Evolutionary conservation across 2,888 invertebrate species (phyloP).

Genomic region (Drosophila flavopinicola): DNA sequence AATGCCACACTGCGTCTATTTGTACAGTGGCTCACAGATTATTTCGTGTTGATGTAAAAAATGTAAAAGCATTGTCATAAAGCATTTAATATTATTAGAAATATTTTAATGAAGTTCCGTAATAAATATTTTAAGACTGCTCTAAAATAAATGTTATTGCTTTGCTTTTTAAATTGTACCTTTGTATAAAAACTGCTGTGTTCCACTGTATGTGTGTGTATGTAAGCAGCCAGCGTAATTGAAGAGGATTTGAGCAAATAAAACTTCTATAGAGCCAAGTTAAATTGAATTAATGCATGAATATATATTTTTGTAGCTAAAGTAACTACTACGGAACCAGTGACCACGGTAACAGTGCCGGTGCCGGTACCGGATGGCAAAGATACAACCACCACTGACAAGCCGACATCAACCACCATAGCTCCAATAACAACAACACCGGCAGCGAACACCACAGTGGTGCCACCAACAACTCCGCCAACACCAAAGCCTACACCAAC

Average conservation of each 20-base stretch:
- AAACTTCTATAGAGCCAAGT: conserved; percentile 30
- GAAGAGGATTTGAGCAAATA: conserved; percentile 39
- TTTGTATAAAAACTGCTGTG: too few relatives aligned
- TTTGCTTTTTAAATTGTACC: too few relatives aligned
- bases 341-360: conserved; percentile 23
- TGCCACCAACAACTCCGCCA: conserved; percentile 6
- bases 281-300: conserved; percentile 18
- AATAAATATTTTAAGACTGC: too few relatives aligned
- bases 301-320: conserved; percentile 8
- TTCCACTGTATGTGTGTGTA: neutral
- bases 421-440: conserved; percentile 20
- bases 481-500: conserved; percentile 20
- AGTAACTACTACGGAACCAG: conserved; percentile 9
- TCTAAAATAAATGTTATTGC: too few relatives aligned
- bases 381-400: conserved; percentile 27
- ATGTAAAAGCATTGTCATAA: too few relatives aligned
- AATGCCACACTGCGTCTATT: conserved; percentile 55
- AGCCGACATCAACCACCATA: neutral
- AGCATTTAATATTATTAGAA: too few relatives aligned
- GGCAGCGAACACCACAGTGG: conserved; percentile 10
- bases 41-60: too few relatives aligned
- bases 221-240: conserved; percentile 34
- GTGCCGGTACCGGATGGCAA: conserved; percentile 19
- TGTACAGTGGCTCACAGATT: too few relatives aligned
- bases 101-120: too few relatives aligned